Evolutionary conservation across 2,113 vertebrate genomes (phyloP), one percentile per base, ranked within the genome.

Genomic region (Cyprinus carpio): DNA sequence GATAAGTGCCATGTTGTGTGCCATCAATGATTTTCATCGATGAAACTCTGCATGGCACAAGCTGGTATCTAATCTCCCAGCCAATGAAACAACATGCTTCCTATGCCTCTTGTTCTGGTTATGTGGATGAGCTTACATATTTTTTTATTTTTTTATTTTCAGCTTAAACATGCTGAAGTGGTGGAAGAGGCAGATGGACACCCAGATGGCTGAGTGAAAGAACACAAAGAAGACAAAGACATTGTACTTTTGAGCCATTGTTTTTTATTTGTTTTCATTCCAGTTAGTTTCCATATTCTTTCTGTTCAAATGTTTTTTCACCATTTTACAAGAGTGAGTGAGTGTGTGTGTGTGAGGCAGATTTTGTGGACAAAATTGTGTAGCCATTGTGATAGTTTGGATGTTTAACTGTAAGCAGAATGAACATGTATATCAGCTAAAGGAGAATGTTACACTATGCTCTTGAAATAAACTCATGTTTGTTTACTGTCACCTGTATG

Each of bases 131-230:
- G 77, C 58, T 31, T 34, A 51, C 10, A 7, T 54, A 37, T 49
- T 18, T 27, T 15, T 62, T 31, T 64, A 12, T 6, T 40, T 34
- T 37, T 40, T n/a, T n/a, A 79, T 88, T 56, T 76, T 23, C 81
- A 88, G 87, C 64, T 64, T 27, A 86, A 88, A 56, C 81, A 29
- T 34, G 81, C 75, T 18, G 81, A 83, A n/a, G 81, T 29, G 6
- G 72, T 6, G n/a, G 75, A 87, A 43, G 16, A 78, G 64, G 46
- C 58, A 27, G 86, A 87, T 9, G 71, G 25, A 58, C 84, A 65
- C 4, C 79, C 16, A 27, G 81, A 85, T 8, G 10, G 34, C 29
- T 29, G 84, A 62, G 75, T 72, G 34, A 80, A 31, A 40, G 20
- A 18, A 29, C 13, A 75, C 6, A 23, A 51, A 54, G 67, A 18